phyloP scores from a whole-genome alignment of 2,113 vertebrate species.

The Murina feae region DNA sequence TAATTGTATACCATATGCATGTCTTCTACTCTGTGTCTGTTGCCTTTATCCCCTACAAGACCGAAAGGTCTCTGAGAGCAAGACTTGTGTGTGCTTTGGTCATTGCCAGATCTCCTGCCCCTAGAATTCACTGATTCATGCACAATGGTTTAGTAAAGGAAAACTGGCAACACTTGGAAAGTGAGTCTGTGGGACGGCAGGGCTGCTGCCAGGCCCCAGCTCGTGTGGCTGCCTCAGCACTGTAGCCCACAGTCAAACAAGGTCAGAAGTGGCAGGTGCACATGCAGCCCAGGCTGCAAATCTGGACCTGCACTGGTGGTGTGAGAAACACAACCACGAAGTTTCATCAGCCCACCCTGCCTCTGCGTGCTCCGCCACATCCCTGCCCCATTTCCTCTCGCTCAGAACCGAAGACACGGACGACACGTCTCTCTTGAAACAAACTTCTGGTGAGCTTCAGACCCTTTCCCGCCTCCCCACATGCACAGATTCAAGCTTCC shows the following conservation, averaged over 20 bases:
- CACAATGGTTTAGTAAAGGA: not conserved
- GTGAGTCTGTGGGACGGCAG: not conserved
- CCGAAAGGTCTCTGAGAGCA: not conserved
- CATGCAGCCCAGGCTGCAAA: not conserved
- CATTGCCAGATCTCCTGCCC: not conserved
- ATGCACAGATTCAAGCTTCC: not conserved
- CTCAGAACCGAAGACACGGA: slow-evolving; percentile 19
- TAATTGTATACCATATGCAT: no score
- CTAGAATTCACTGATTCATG: not conserved
- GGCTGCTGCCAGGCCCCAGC: not conserved
- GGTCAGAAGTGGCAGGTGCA: slow-evolving; percentile 39
- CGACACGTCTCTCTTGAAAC: slow-evolving; percentile 11
- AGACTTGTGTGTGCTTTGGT: not conserved
- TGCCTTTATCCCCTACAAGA: not conserved
- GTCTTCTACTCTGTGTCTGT: not conserved
- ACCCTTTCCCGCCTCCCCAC: not conserved
- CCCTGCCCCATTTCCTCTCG: slow-evolving; percentile 12
- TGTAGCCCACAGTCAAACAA: slow-evolving; percentile 4
- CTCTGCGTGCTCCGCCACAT: not conserved
- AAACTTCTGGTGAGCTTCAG: not conserved
- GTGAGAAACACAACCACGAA: slow-evolving; percentile 10
- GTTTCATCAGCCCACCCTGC: slow-evolving; percentile 23
- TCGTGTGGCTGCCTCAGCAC: not conserved
- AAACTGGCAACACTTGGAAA: not conserved
- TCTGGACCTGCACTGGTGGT: not conserved